These are phyloP conservation scores for Crematogaster levior DNA, from an alignment of 2,888 invertebrate genomes.

Conservation along the genomic window DNA sequence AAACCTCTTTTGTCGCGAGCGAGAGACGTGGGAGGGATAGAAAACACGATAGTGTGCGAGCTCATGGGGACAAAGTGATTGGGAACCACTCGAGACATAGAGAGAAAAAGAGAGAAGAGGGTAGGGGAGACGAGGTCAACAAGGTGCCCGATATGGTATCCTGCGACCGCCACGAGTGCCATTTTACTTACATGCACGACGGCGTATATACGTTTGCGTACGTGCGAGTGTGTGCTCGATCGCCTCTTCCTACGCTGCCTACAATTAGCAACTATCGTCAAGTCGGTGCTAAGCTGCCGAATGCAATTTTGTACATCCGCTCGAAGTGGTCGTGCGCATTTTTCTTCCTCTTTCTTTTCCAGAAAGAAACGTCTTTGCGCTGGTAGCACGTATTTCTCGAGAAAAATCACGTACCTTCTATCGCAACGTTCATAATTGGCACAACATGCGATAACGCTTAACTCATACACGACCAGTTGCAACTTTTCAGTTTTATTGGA, in stretches of 20 bases:
- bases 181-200: slow-evolving; percentile 74
- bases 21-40: slow-evolving; percentile 70
- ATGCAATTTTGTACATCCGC: slow-evolving; percentile 45
- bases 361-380: neutral
- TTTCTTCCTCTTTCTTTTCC: neutral
- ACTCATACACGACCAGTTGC: neutral
- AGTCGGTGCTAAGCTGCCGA: slow-evolving; percentile 63
- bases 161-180: slow-evolving; percentile 82
- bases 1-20: slow-evolving; percentile 66
- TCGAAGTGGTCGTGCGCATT: neutral
- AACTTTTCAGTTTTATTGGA: neutral
- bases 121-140: slow-evolving; percentile 85
- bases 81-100: slow-evolving; percentile 56
- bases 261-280: slow-evolving; percentile 79
- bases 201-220: slow-evolving; percentile 44
- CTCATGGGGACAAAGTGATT: slow-evolving; percentile 33
- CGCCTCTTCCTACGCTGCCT: slow-evolving; percentile 73
- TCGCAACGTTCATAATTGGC: slow-evolving; percentile 24
- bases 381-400: neutral
- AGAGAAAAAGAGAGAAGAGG: slow-evolving; percentile 67
- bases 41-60: slow-evolving; percentile 12
- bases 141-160: slow-evolving; percentile 85
- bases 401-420: neutral
- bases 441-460: neutral
- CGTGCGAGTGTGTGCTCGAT: slow-evolving; percentile 72